Conservation (phyloP, 2,113 vertebrate genomes). For the Anarhynchus alexandrinus region DNA sequence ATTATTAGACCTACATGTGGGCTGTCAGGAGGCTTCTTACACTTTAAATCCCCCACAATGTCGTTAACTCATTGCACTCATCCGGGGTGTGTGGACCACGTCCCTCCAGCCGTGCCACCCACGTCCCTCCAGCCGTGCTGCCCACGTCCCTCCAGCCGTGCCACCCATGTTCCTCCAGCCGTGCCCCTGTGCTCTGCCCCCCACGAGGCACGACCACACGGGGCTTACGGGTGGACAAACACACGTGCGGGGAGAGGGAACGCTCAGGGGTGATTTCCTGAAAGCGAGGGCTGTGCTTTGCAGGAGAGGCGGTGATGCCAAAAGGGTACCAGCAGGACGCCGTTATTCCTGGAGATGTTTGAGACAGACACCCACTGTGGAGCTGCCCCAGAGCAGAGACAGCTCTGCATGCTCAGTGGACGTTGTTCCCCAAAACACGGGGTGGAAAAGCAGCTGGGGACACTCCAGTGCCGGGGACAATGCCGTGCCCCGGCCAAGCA, state of each 20-base stretch:
- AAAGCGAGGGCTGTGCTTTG: background rate
- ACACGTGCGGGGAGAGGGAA: background rate
- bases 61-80: background rate
- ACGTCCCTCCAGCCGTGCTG: too few species aligned
- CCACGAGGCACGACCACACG: rapidly evolving
- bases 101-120: background rate
- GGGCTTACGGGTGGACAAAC: background rate
- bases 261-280: background rate
- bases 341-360: background rate
- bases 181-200: background rate
- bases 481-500: background rate
- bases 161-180: background rate
- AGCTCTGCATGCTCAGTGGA: background rate
- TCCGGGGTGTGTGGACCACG: rapidly evolving
- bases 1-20: background rate
- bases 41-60: background rate
- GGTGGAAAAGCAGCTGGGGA: background rate
- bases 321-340: background rate
- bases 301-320: background rate
- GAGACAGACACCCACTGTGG: background rate
- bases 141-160: background rate
- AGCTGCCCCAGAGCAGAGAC: background rate
- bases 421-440: rapidly evolving
- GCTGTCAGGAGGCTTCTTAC: background rate
- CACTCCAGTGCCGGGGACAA: background rate